Base-by-base conservation (phyloP, 2,113 vertebrate genomes). In the Oxyruncus cristatus region DNA sequence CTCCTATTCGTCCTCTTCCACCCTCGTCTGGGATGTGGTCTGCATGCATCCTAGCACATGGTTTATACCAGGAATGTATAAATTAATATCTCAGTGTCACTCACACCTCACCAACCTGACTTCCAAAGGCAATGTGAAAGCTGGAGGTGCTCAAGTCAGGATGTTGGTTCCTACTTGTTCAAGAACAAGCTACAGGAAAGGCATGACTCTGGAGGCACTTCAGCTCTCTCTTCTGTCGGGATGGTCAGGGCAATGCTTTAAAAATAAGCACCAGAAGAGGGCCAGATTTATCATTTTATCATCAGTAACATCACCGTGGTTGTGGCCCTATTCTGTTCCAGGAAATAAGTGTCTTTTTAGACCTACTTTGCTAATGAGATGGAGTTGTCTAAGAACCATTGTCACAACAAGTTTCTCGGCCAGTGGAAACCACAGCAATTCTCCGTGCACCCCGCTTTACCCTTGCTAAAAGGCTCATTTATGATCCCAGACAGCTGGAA, bases 141-240 rank as follows among this genome's bases (percentile, higher is more conserved):
- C 32, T 49, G 44, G 47, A 78, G 61, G 7, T 23, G 66, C 39
- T 78, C 41, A 9, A 81, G 37, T 49, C 24, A 35, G 21, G 44
- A 80, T 23, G 13, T 32, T 55, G 28, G 14, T 67, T 76, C 58
- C 46, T 58, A 72, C 30, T 32, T n/a, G n/a, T 58, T 26, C 70
- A 46, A 55, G 70, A 89, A 47, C 9, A 70, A 70, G 6, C 8
- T 49, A 53, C 3, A 65, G 63, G 27, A 68, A 72, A 72, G 27
- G 22, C 8, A 1, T 27, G n/a, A 44, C 30, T 21, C 21, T 20
- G 42, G 24, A 42, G 16, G 39, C 55, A 67, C 7, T 5, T 21
- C 32, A 0, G 1, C 5, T 28, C 30, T 41, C 21, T 32, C 14
- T 89, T 22, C 16, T 1, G 10, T 44, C 2, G 0, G 26, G 32